These are phyloP conservation scores for Eristalis intricaria DNA, from an alignment of 2,888 invertebrate species.

Conservation along the genomic window DNA sequence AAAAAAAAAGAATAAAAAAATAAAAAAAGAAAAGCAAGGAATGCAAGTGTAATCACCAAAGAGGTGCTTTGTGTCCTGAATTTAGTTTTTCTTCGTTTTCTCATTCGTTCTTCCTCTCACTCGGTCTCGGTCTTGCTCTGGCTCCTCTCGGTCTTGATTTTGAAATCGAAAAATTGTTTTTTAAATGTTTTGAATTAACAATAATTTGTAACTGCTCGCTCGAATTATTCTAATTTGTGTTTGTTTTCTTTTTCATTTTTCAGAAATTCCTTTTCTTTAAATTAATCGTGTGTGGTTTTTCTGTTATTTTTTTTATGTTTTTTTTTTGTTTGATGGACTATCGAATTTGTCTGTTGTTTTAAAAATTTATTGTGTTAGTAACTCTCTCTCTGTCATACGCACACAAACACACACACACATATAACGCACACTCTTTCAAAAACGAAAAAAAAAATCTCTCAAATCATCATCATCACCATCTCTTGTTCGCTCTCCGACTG, in stretches of 20 bases:
- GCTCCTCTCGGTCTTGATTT: too few species aligned
- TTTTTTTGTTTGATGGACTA: background rate
- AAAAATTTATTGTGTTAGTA: background rate
- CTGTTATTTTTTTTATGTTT: too few species aligned
- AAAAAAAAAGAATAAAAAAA: background rate
- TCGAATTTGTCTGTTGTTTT: background rate
- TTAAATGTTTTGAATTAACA: too few species aligned
- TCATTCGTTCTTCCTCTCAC: background rate
- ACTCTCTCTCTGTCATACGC: background rate
- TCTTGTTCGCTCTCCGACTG: background rate
- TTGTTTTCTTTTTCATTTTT: background rate
- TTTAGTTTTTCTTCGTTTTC: background rate
- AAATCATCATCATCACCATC: background rate
- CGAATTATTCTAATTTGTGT: too few species aligned
- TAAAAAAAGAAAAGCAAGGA: background rate
- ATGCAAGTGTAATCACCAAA: background rate
- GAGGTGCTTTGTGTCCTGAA: slow-evolving; percentile 1
- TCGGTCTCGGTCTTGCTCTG: background rate
- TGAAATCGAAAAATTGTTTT: too few species aligned
- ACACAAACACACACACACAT: background rate
- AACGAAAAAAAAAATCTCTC: too few species aligned
- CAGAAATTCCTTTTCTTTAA: background rate
- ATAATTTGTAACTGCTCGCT: too few species aligned
- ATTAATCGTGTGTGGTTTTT: background rate
- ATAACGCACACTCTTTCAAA: background rate